Evolutionary conservation across 2,797 vertebrate species (phyloP), one percentile per base, ranked within the genome.

Genomic region (Selene dorsalis): DNA sequence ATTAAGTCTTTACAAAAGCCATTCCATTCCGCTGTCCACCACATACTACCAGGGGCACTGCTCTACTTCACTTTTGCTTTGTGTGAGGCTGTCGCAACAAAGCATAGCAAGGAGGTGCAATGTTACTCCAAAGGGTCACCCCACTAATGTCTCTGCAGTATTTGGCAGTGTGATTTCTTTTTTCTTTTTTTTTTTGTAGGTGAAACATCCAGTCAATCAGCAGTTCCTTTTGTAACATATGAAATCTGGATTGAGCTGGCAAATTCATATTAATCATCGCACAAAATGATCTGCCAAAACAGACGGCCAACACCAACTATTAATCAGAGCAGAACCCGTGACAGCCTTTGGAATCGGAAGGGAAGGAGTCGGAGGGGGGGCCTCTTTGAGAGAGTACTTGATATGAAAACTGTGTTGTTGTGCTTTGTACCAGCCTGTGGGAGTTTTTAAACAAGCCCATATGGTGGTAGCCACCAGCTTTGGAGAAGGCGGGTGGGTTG

Each of bases 1-100:
- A 96, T 98, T 98, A 97, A 97, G 96, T 97, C 96, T 96, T 97
- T 96, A 96, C 95, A 96, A 96, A 96, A 95, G 95, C 95, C 94
- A 95, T 88, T 95, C 94, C 94, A 93, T 96, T 96, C 93, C 94
- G 88, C 93, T 88, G 94, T 95, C 95, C 95, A 94, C 91, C 93
- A 94, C 94, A 95, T 93, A 95, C 93, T 92, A 93, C 92, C 86
- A 84, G 87, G 94, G 93, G 94, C 89, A 95, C 94, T 95, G 91
- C 93, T 95, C 91, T 93, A 94, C 93, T 94, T 93, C 90, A 90
- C 88, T 94, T 94, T 94, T 91, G 93, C 92, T 92, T 94, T 93
- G 91, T 91, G 85, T 87, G 88, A 86, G 79, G 82, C 88, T 89
- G 89, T 91, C 82, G 77, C 89, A 91, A 93, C 94, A 93, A 93